A percentile compares a stretch with the other conserved stretches of the same genome.
Conservation (phyloP, 1,140 invertebrate species). For the Cylas formicarius region DNA sequence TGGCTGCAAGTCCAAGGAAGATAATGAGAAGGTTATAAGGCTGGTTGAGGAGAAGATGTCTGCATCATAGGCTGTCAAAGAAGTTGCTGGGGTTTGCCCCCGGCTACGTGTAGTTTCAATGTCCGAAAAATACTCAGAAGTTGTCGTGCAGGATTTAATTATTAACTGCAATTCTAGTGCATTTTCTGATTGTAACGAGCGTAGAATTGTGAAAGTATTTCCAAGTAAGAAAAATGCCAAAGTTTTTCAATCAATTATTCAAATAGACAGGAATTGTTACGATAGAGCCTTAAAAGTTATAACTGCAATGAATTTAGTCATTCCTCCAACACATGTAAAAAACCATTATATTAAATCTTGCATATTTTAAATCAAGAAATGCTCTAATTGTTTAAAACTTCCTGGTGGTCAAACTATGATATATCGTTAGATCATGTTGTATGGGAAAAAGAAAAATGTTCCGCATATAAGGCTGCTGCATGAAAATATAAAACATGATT, state of each 20-base stretch:
- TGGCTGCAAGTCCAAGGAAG: conserved; percentile 6
- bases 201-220: not conserved
- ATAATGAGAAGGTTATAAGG: conserved; percentile 4
- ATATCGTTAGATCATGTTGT: conserved; percentile 1
- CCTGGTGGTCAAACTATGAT: not conserved
- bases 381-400: not conserved
- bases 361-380: too few relatives aligned
- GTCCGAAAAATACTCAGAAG: conserved; percentile 2
- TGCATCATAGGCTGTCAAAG: not conserved
- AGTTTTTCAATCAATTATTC: too few relatives aligned
- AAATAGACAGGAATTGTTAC: conserved; percentile 1
- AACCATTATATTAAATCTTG: too few relatives aligned
- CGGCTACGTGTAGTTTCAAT: not conserved
- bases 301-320: not conserved
- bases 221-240: conserved; percentile 7
- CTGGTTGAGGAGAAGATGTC: conserved; percentile 1
- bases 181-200: conserved; percentile 1
- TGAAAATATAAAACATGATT: conserved; percentile 5
- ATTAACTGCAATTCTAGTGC: conserved; percentile 5
- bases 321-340: not conserved
- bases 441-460: not conserved
- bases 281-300: conserved; percentile 2
- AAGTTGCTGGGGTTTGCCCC: conserved; percentile 1
- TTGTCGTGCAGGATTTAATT: not conserved
- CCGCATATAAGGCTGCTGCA: not conserved